A percentile compares a stretch with the other conserved stretches of the same genome.
These are phyloP conservation scores for Chaetorhynchus papuensis DNA, from an alignment of 2,113 vertebrate genomes.

Conservation along the genomic window DNA sequence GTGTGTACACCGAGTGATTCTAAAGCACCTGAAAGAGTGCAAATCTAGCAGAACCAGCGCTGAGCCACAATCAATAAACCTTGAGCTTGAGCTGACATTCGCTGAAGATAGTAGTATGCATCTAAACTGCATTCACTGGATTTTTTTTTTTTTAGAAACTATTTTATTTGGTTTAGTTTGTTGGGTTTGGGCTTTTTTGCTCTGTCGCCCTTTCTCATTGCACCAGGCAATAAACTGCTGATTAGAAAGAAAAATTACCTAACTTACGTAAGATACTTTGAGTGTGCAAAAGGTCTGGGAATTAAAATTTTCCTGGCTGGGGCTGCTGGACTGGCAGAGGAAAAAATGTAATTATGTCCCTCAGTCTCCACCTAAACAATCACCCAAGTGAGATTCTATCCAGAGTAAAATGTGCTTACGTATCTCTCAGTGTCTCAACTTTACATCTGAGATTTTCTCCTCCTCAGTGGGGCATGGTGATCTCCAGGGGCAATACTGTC, in stretches of 20 bases:
- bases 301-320: background rate
- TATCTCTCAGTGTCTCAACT: background rate
- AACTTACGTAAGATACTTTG: background rate
- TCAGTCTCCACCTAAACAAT: background rate
- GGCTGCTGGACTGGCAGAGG: background rate
- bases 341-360: background rate
- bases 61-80: background rate
- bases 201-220: background rate
- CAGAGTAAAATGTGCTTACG: background rate
- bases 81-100: background rate
- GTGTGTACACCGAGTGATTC: rapidly evolving
- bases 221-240: background rate
- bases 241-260: background rate
- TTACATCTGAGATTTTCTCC: background rate
- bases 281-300: background rate
- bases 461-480: background rate
- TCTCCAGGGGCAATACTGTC: background rate
- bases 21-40: background rate
- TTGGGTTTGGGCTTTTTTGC: background rate
- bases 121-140: background rate
- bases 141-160: background rate
- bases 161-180: background rate
- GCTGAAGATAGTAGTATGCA: background rate
- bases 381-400: background rate
- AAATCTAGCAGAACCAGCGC: background rate